phyloP scores from a whole-genome alignment of 1,140 invertebrate species.

The Drosophila yakuba region DNA sequence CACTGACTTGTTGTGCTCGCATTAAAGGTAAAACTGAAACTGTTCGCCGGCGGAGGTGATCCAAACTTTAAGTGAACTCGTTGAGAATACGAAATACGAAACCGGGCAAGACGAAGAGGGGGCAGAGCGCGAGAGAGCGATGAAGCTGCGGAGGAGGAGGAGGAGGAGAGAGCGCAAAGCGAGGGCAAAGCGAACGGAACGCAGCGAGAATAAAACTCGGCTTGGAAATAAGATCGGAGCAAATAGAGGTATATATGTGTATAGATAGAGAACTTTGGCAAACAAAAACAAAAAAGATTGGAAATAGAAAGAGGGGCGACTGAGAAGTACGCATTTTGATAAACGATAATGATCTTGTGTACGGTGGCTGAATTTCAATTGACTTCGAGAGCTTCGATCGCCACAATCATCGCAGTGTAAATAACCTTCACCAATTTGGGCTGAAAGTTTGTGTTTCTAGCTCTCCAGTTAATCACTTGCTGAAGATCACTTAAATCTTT shows the following conservation, averaged over 20 bases:
- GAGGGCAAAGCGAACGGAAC: constrained; percentile 42
- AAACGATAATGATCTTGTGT: neutral
- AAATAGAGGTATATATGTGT: neutral
- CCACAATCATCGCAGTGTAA: neutral
- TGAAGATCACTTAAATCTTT: constrained; percentile 8
- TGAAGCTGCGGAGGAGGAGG: neutral
- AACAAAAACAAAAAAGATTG: constrained; percentile 26
- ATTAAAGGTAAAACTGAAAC: constrained; percentile 74
- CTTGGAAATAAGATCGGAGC: constrained; percentile 55
- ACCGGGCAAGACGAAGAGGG: constrained; percentile 8
- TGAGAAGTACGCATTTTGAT: neutral
- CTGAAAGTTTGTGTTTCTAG: neutral
- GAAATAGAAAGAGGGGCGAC: constrained; percentile 1
- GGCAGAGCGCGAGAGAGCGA: neutral
- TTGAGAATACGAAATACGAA: constrained; percentile 55
- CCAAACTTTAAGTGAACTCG: constrained; percentile 72
- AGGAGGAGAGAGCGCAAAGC: neutral
- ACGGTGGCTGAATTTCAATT: neutral
- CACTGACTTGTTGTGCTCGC: constrained; percentile 75
- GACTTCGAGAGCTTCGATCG: neutral
- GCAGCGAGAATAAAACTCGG: constrained; percentile 60
- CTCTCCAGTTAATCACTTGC: constrained; percentile 3
- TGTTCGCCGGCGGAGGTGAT: constrained; percentile 46
- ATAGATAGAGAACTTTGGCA: constrained; percentile 7
- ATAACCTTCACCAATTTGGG: constrained; percentile 4